Evolutionary conservation across 2,797 vertebrate species (phyloP), one percentile per base, ranked within the genome.

Genomic region (Chelmon rostratus): DNA sequence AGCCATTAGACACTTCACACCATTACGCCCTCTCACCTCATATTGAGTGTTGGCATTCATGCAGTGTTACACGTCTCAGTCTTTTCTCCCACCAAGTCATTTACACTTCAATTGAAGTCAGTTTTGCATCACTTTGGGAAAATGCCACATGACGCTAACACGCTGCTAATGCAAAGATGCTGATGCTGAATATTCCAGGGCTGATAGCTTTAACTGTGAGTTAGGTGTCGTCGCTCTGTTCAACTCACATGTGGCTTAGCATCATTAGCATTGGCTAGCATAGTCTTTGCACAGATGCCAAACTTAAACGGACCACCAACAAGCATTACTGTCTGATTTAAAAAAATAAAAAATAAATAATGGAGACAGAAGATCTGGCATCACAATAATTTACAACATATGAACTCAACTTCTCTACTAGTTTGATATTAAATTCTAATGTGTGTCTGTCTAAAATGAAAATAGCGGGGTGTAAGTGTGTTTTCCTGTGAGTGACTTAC

Each of bases 401-500:
- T 37, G 3, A 23, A 35, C 31, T n/a, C 28, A 4, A 4, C 28
- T 12, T 40, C n/a, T 58, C 28, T 3, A 16, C 25, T 47, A 12
- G 35, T 13, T 4, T 12, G 33, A 18, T 10, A 8, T 40, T 23
- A 6, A 10, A 35, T 8, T 31, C 2, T 31, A 19, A 76, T 6
- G 18, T 18, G 67, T 16, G 19, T 77, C 28, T 19, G 47, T 44
- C 0, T 31, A 3, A 18, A 33, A 33, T 50, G 2, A 38, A 40
- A 8, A 21, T 1, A 46, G 23, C 15, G n/a, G n/a, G n/a, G n/a
- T n/a, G n/a, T n/a, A n/a, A 50, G 15, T 23, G 68, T 37, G 53
- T 57, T 3, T 78, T 6, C 58, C 3, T 73, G 44, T 2, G 35
- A 35, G 9, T 19, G 81, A 96, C 98, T 98, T 96, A 99, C 98